Evolutionary conservation across 2,888 invertebrate species (phyloP).

Genomic region (Mesoligia furuncula): DNA sequence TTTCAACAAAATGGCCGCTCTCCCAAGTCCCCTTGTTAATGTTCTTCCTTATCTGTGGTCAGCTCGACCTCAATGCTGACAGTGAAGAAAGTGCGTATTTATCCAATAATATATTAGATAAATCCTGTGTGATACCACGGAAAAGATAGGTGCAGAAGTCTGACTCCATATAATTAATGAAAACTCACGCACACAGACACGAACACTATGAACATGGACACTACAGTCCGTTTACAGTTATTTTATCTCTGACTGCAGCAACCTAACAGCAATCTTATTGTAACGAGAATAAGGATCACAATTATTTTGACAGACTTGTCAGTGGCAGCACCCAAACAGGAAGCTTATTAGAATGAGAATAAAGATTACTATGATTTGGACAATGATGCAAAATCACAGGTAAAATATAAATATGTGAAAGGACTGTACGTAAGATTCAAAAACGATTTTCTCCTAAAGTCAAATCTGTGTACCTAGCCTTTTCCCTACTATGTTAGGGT

Average conservation of each 20-base stretch:
- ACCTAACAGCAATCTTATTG: background rate
- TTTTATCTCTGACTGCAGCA: background rate
- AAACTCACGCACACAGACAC: background rate
- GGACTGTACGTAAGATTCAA: background rate
- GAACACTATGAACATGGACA: background rate
- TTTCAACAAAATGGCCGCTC: slow-evolving; percentile 30
- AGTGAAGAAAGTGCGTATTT: slow-evolving; percentile 40
- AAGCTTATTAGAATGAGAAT: too few relatives aligned
- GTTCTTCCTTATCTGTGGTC: slow-evolving; percentile 40
- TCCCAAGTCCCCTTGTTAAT: slow-evolving; percentile 43
- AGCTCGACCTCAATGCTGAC: slow-evolving; percentile 42
- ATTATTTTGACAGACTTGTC: background rate
- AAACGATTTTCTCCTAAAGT: background rate
- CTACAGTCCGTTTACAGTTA: background rate
- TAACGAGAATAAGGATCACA: background rate
- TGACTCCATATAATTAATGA: rapidly evolving
- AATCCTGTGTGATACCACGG: slow-evolving; percentile 26
- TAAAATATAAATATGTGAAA: too few relatives aligned
- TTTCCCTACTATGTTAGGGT: background rate
- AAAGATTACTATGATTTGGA: background rate
- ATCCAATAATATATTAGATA: slow-evolving; percentile 59
- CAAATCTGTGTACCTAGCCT: background rate
- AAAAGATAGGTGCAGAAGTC: background rate
- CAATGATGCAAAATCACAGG: too few relatives aligned
- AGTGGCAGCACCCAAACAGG: background rate